Percentiles rank a stretch among this genome's conserved stretches.
Evolutionary conservation across 2,888 invertebrate species (phyloP).

Genomic region (Eilema sororculum): DNA sequence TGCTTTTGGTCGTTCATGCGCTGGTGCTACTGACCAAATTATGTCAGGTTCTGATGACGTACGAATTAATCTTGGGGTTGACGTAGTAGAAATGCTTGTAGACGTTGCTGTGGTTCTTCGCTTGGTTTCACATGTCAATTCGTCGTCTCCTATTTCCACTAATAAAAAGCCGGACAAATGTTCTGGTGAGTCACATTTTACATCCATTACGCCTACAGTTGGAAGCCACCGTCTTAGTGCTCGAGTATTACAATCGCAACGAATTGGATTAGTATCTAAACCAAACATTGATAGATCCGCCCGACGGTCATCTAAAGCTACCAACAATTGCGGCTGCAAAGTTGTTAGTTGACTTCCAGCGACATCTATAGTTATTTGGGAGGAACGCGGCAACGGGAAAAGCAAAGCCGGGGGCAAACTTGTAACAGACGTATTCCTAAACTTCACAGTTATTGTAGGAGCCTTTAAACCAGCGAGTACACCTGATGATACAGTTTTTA

Average conservation of each 20-base stretch:
- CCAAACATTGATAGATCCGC: constrained; percentile 92
- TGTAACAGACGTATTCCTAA: constrained; percentile 93
- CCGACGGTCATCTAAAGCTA: constrained; percentile 93
- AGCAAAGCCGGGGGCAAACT: constrained; percentile 93
- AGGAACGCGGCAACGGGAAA: constrained; percentile 95
- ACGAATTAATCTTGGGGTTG: constrained; percentile 85
- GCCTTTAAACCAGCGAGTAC: constrained; percentile 94
- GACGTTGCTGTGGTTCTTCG: constrained; percentile 83
- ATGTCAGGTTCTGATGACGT: constrained; percentile 94
- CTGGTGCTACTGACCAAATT: constrained; percentile 95
- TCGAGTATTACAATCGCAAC: constrained; percentile 94
- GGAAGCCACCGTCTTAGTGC: constrained; percentile 93
- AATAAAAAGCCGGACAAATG: constrained; percentile 90
- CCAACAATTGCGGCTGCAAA: constrained; percentile 92
- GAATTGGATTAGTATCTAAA: constrained; percentile 92
- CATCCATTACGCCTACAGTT: constrained; percentile 87
- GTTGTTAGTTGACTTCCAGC: constrained; percentile 92
- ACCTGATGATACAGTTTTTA: constrained; percentile 93
- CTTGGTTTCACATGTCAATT: constrained; percentile 92
- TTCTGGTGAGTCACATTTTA: constrained; percentile 90
- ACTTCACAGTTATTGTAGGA: constrained; percentile 89
- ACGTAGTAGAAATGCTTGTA: constrained; percentile 77
- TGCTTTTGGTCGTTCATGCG: constrained; percentile 87
- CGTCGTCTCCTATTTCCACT: constrained; percentile 92
- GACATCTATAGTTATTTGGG: constrained; percentile 92